Evolutionary conservation across 2,888 invertebrate genomes (phyloP).

Genomic region (Ischnura elegans): DNA sequence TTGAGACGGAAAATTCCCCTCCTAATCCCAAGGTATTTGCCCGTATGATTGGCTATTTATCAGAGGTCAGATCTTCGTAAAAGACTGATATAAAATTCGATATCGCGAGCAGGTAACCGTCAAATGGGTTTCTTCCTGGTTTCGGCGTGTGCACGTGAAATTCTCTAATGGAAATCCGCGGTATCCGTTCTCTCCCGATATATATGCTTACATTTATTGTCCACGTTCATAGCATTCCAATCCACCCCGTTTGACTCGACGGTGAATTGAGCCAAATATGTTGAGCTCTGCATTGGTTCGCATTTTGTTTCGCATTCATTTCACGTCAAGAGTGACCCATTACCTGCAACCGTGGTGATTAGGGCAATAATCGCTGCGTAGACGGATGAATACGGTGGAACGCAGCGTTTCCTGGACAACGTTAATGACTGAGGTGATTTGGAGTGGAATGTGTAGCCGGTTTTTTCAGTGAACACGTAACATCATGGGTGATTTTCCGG

Average conservation of each 20-base stretch:
- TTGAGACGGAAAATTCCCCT: too few species aligned
- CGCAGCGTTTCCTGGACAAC: not conserved
- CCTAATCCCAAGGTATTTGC: not conserved
- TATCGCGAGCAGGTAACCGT: not conserved
- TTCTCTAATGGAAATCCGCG: not conserved
- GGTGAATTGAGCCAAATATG: not conserved
- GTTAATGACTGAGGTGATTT: not conserved
- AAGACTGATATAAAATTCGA: not conserved
- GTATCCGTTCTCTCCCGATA: not conserved
- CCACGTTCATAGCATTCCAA: not conserved
- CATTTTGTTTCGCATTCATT: not conserved
- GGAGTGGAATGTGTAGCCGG: not conserved
- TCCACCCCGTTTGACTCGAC: not conserved
- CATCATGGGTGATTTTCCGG: not conserved
- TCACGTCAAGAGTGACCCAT: not conserved
- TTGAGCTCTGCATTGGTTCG: not conserved
- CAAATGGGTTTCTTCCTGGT: not conserved
- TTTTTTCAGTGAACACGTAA: not conserved
- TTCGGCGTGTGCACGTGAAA: not conserved
- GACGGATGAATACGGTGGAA: not conserved
- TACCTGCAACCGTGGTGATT: not conserved
- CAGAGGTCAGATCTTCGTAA: not conserved
- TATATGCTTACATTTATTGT: not conserved
- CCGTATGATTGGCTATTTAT: not conserved
- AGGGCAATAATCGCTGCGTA: not conserved